phyloP scores from a whole-genome alignment of 2,888 invertebrate genomes.

The Tupiocoris notatus region DNA sequence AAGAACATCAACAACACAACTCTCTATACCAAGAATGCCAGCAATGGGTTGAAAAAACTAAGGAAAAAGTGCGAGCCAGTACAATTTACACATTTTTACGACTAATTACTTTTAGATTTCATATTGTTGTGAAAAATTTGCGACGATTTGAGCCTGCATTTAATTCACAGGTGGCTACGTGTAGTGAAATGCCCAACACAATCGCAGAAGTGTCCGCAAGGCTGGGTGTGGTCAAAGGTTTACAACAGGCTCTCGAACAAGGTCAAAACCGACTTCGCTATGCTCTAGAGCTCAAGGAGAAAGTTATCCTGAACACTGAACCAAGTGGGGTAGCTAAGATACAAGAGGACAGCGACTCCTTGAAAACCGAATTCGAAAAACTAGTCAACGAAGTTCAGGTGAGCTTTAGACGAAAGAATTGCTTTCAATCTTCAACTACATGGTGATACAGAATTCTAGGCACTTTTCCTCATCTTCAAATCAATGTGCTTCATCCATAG shows the following conservation, averaged over 20 bases:
- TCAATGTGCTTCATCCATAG: too few species aligned
- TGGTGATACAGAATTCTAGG: too few species aligned
- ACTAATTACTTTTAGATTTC: too few species aligned
- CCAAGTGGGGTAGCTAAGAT: slow-evolving; percentile 83
- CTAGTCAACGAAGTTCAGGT: slow-evolving; percentile 73
- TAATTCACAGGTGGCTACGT: slow-evolving; percentile 61
- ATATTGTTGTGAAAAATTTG: too few species aligned
- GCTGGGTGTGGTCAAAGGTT: slow-evolving; percentile 78
- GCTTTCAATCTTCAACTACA: too few species aligned
- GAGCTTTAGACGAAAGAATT: too few species aligned
- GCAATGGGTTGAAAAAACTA: slow-evolving; percentile 87
- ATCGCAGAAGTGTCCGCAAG: slow-evolving; percentile 82
- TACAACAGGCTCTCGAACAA: slow-evolving; percentile 88
- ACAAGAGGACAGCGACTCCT: slow-evolving; percentile 84
- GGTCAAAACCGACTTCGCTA: slow-evolving; percentile 84
- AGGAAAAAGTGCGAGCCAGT: slow-evolving; percentile 71
- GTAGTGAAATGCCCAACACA: slow-evolving; percentile 76
- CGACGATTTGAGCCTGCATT: too few species aligned
- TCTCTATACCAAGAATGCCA: slow-evolving; percentile 90
- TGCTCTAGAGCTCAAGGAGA: slow-evolving; percentile 85
- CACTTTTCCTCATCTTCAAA: background rate
- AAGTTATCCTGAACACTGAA: slow-evolving; percentile 90
- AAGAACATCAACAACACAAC: slow-evolving; percentile 92
- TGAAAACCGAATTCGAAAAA: slow-evolving; percentile 88
- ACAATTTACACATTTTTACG: too few species aligned